A percentile compares a stretch with the other conserved stretches of the same genome.
Conservation (phyloP, 1,140 invertebrate species). For the silkworm (Bombyx mori) region DNA sequence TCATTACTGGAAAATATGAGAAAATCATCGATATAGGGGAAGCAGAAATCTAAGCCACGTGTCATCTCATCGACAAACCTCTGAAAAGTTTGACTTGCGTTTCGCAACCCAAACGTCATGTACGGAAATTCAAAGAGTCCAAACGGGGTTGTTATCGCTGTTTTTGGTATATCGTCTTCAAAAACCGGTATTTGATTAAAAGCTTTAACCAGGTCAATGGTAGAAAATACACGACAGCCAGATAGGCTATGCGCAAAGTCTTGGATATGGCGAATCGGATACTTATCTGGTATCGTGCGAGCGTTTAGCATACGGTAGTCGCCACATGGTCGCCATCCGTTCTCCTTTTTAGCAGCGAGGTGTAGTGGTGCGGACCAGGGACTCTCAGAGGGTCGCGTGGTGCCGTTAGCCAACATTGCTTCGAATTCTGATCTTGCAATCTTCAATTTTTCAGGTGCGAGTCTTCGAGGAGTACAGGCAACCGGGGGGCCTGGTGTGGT, state of each 20-base stretch:
- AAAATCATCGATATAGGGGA: too few relatives aligned
- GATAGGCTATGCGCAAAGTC: conserved; percentile 9
- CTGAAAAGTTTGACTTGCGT: too few relatives aligned
- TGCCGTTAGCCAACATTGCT: conserved; percentile 5
- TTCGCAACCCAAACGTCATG: too few relatives aligned
- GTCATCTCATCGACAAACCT: too few relatives aligned
- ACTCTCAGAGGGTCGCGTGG: conserved; percentile 5
- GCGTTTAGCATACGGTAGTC: conserved; percentile 9
- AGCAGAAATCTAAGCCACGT: too few relatives aligned
- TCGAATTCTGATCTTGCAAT: conserved; percentile 10
- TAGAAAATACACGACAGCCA: not conserved
- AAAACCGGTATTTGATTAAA: not conserved
- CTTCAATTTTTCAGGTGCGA: conserved; percentile 10
- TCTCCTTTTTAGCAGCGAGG: conserved; percentile 6
- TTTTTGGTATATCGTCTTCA: too few relatives aligned
- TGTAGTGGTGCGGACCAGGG: conserved; percentile 12
- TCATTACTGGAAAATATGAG: too few relatives aligned
- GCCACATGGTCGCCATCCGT: conserved; percentile 7
- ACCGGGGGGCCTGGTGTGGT: conserved; percentile 7
- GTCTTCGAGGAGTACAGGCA: conserved; percentile 4
- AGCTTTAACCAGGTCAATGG: too few relatives aligned
- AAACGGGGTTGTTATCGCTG: too few relatives aligned
- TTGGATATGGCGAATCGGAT: conserved; percentile 7
- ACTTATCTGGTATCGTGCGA: conserved; percentile 2
- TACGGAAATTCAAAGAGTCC: too few relatives aligned